Evolutionary conservation across 2,888 invertebrate species (phyloP).

Genomic region (Clepsis dumicolana): DNA sequence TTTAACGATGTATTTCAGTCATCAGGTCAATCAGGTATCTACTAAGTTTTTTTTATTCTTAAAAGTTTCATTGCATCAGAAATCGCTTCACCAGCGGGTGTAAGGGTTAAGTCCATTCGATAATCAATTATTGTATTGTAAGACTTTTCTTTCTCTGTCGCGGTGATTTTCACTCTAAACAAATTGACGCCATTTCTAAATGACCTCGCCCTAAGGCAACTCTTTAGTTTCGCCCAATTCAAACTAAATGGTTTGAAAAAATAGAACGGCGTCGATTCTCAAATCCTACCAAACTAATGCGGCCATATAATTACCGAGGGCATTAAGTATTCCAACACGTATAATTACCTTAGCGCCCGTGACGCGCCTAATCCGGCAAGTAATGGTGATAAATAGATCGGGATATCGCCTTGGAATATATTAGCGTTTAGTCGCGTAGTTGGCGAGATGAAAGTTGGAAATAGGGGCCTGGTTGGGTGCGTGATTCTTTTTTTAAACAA

Average conservation of each 20-base stretch:
- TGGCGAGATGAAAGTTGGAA: slow-evolving; percentile 17
- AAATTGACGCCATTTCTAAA: too few species aligned
- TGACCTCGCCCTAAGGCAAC: too few species aligned
- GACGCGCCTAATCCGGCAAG: slow-evolving; percentile 75
- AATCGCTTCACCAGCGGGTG: too few species aligned
- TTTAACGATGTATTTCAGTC: too few species aligned
- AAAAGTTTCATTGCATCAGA: too few species aligned
- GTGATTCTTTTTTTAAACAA: not conserved
- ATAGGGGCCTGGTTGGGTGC: not conserved
- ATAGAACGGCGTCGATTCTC: slow-evolving; percentile 27
- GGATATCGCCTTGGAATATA: slow-evolving; percentile 69
- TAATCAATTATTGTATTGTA: too few species aligned
- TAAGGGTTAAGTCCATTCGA: too few species aligned
- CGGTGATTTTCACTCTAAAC: too few species aligned
- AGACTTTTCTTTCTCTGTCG: too few species aligned
- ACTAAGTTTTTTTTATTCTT: too few species aligned
- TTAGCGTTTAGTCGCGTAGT: slow-evolving; percentile 54
- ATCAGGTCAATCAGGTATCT: too few species aligned
- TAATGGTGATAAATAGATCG: slow-evolving; percentile 83
- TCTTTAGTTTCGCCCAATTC: not conserved
- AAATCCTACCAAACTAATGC: slow-evolving; percentile 51
- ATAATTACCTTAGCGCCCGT: slow-evolving; percentile 75
- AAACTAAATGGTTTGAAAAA: slow-evolving; percentile 9
- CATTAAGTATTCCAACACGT: slow-evolving; percentile 76
- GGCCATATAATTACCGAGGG: slow-evolving; percentile 51